Base-by-base conservation (phyloP, 2,797 vertebrate genomes). In the Diglossa cyanea region DNA sequence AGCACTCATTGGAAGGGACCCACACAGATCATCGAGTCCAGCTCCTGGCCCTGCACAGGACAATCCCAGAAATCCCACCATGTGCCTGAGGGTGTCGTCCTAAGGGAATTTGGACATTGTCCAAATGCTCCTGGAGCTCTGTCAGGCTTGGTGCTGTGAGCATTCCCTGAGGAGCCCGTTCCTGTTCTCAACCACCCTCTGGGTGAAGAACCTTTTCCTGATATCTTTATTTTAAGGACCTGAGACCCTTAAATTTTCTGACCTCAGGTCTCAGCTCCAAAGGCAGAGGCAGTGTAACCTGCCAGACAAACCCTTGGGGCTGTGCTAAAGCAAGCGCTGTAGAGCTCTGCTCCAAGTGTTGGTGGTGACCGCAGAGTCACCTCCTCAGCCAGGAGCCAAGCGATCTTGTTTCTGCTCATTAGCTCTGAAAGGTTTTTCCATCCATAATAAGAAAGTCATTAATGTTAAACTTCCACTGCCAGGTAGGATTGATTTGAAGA, bases 391-490 rank as follows among this genome's bases (percentile, higher is more conserved):
- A 70, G 86, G 54, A 94, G 88, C 80, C 15, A 10, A 73, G 86
- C 0, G 4, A 79, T 76, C 86, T 82, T 65, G 81, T 87, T 95
- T 88, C 94, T 95, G 86, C 83, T 95, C 86, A 30, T 93, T 91
- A 87, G 48, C 80, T 91, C 88, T 6, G 39, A 54, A 81, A 94
- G 90, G 63, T 63, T 94, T 95, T 54, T 60, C 81, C 88, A 89
- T 86, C 75, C 81, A 17, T 92, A 89, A 82, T 54, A 80, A 94
- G 88, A 87, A 92, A 94, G 90, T 80, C 86, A 85, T 96, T 94
- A 93, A 90, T 60, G 90, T 87, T 93, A 95, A 95, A 93, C 61
- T 92, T 92, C 71, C 2, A 1, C 66, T 95, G 88, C 90, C 70
- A 86, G 92, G 51, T 76, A 86, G 28, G 28, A 94, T 47, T 45